Evolutionary conservation across 1,140 invertebrate genomes (phyloP), one percentile per base, ranked within the genome.

Genomic region (Pomacea maculata): DNA sequence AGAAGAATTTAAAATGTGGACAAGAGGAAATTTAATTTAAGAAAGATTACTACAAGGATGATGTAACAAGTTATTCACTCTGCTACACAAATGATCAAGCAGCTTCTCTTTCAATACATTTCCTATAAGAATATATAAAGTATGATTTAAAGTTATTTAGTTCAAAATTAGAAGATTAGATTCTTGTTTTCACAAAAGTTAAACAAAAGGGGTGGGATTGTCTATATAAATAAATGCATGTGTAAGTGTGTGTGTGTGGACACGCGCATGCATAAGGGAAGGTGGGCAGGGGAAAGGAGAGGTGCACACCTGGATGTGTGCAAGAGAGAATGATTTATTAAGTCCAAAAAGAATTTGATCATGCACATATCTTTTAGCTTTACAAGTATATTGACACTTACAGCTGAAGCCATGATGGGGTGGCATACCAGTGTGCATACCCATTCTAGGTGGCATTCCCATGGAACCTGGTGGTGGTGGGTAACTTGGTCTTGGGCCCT

Each of bases 401-500:
- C 54, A 78, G 80, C 55, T 81, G 79, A 67, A 71, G 19, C 52
- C 65, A 78, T 78, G 77, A 57, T 78, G 77, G 67, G 77, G 77
- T 65, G 84, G 81, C 57, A 85, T 85, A 12, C 65, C 79, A 25
- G 75, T 81, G 63, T 78, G 79, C 75, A 84, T 82, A 15, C 79
- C 78, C 80, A 83, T 83, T 72, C 80, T 82, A 14, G 79, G 83
- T 55, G 79, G 81, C 21, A 80, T 82, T 11, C 79, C 82, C 79
- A 85, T 85, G 68, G 83, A 82, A 12, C 14, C 57, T 34, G 55
- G 57, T 7, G 80, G 82, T 1, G 77, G 82, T 1, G 77, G 79
- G 55, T 80, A 80, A 71, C 80, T 80, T 61, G 82, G 84, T 80
- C 84, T 82, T 17, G 81, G 81, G 63, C 83, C 83, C 83, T 84